Evolutionary conservation across 2,888 invertebrate genomes (phyloP), one percentile per base, ranked within the genome.

Genomic region (Cremastobaeus sp.): DNA sequence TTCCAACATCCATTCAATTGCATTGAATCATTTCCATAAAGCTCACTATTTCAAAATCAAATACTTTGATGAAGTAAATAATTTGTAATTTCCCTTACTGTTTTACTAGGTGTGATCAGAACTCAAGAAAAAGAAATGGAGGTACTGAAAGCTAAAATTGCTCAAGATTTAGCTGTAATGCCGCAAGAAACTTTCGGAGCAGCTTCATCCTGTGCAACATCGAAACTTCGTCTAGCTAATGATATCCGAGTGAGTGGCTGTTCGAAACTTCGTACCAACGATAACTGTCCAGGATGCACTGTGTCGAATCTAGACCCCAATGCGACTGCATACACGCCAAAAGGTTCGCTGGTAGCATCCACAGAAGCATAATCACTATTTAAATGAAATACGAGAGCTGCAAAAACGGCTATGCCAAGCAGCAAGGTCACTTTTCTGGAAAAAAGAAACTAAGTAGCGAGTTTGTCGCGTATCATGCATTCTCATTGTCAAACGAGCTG

Each of bases 141-240:
- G 80, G 95, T 96, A 86, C 90, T 98, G 79, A 97, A 97, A 88
- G 92, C 93, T 70, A 95, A 95, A 89, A 93, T 96, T 87, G 96
- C 96, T 74, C 97, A 98, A 89, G 93, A 97, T 86, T 89, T 98
- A 88, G 97, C 97, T 18, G 95, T 97, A 76, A 95, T 96, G 95
- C 95, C 95, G 48, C 90, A 92, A 77, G 94, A 94, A 83, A 89
- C 91, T 55, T 90, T 92, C 83, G 90, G 90, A 79, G 89, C 90
- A 59, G 87, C 90, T 39, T 89, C 90, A 76, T 89, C 89, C 62
- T 89, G 90, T 74, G 88, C 90, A 50, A 90, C 91, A 82, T 91
- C 91, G 70, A 91, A 92, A 86, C 89, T 92, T 75, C 90, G 92
- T 60, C 88, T 92, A 83, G 85, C 81, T 71, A 87, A 85, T 72